Evolutionary conservation across 37 sponge, comb jelly and placozoan genomes (phyloP), one percentile per base, ranked within the genome.

Genomic region (Eunapius fragilis): DNA sequence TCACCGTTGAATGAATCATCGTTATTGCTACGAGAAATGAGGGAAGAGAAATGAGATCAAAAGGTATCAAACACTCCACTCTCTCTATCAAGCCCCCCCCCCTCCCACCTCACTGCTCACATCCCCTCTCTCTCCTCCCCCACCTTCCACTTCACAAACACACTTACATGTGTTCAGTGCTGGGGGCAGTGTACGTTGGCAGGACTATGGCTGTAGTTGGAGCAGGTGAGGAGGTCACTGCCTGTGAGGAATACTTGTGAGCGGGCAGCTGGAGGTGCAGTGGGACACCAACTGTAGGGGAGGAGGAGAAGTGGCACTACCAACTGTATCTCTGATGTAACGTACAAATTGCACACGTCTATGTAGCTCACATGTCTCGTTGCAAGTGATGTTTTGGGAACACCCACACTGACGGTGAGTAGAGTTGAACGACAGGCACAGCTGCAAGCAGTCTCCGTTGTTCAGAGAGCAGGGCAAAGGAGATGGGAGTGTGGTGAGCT

Each of bases 391-490:
- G 3, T 0, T 48, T 28, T 80, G 32, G 68, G 91, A 87, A 49
- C 91, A 91, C 17, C 79, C 87, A 87, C 91, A 91, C 24, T 26
- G 49, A 68, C 87, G 58, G 23, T 78, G 47, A 2, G 37, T 83
- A 13, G 26, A 26, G 33, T 73, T 78, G 19, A 35, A n/a, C 38
- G 87, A 33, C 41, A 91, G 75, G 72, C 91, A 91, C 24, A 91
- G 35, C 33, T 85, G 70, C 25, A 72, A 49, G 36, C 94, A 93
- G 17, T 82, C 88, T 4, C 92, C 92, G 50, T 90, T 93, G 68
- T 91, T 69, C 6, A 41, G 38, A n/a, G 75, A 70, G 78, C 94
- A 93, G 2, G 93, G 85, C 0, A 45, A 35, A 22, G 74, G 35
- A 30, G 35, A 74, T 82, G 36, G 25, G 41, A 49, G 49, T 17